Evolutionary conservation across 2,888 invertebrate genomes (phyloP), one percentile per base, ranked within the genome.

Genomic region (Achlya flavicornis): DNA sequence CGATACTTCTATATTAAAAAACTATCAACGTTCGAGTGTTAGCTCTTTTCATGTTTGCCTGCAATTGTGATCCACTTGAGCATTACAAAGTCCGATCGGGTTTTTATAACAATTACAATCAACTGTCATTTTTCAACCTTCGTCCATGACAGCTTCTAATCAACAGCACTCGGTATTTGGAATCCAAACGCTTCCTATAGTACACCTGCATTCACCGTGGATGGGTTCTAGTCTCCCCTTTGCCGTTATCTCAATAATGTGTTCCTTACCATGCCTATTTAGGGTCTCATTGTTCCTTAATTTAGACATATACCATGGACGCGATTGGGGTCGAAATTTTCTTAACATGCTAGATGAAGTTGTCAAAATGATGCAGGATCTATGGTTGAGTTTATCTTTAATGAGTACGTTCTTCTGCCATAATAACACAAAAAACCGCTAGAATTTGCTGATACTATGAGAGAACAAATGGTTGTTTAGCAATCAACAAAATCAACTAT

Each of bases 231-330:
- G 0, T 46, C 14, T n/a, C 38, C 58, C 32, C 58, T 14, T 6
- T n/a, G 46, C 7, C 4, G 4, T n/a, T n/a, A 12, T 16, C 4
- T 38, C 1, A 11, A 38, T 12, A 41, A 60, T 60, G 26, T 26
- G 41, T 60, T 41, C 60, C 26, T 26, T 12, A 60, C 11, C 12
- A 60, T 41, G 4, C 58, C 3, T 14, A 4, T 43, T 60, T 19
- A 43, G 26, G 12, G 41, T 19, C 12, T 59, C 61, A 63, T 68
- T 64, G 64, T 63, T 57, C 61, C 63, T 62, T 48, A 33, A 64
- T 73, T 68, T 41, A 41, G 59, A 35, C 35, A 58, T 35, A n/a
- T 4, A 58, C 7, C 10, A 53, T 53, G 58, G n/a, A 60, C 14
- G n/a, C 19, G 19, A 60, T 41, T 41, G 12, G 60, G 41, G 41